phyloP scores from a whole-genome alignment of 2,113 vertebrate genomes.

The Pavo muticus region DNA sequence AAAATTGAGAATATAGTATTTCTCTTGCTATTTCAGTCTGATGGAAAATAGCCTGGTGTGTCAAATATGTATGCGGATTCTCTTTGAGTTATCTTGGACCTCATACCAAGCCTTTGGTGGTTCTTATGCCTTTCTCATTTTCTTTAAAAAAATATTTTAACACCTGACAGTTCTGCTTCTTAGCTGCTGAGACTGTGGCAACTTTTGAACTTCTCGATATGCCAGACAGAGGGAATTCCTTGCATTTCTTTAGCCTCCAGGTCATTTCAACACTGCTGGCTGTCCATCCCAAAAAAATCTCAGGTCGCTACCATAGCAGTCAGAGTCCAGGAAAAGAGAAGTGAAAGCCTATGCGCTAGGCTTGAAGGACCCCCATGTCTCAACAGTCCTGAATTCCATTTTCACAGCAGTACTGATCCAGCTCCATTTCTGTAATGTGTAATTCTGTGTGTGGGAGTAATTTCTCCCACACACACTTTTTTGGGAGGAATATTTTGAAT shows the following conservation, averaged over 20 bases:
- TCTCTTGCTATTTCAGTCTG: constrained; percentile 19
- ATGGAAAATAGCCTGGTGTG: not conserved
- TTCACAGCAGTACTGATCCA: not conserved
- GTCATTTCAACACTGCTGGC: not conserved
- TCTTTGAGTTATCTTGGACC: constrained; percentile 55
- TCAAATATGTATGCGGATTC: constrained; percentile 49
- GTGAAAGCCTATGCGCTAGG: not conserved
- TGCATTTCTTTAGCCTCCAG: not conserved
- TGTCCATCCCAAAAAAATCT: not conserved
- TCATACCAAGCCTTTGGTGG: not conserved
- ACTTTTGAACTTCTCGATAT: constrained; percentile 5
- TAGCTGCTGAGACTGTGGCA: not conserved
- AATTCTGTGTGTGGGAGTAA: too few relatives aligned
- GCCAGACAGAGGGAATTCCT: constrained; percentile 6
- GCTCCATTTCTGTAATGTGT: not conserved
- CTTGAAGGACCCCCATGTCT: not conserved
- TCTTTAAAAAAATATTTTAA: constrained; percentile 67
- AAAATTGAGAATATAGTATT: not conserved
- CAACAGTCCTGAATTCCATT: not conserved
- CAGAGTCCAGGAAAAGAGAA: not conserved
- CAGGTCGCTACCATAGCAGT: not conserved
- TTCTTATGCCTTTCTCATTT: constrained; percentile 59
- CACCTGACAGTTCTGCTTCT: constrained; percentile 51
- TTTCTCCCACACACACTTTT: not conserved
- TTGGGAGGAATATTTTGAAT: not conserved